A percentile compares a stretch with the other conserved stretches of the same genome.
Evolutionary conservation across 2,113 vertebrate genomes (phyloP).

Genomic region (Scatophagus argus): DNA sequence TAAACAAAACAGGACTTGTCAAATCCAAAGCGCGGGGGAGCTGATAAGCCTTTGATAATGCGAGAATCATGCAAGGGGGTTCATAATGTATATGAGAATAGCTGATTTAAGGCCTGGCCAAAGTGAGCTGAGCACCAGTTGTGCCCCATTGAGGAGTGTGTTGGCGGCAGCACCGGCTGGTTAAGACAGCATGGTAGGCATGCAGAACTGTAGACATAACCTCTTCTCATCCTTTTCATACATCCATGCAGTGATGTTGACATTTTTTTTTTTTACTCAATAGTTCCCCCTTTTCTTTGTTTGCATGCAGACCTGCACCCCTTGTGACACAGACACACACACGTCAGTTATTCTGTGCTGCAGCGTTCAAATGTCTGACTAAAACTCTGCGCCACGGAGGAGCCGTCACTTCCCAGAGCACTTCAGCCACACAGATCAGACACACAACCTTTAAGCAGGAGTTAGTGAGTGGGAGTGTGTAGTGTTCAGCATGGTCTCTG

Average conservation of each 20-base stretch:
- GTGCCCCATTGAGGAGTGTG: slow-evolving; percentile 45
- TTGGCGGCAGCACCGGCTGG: slow-evolving; percentile 26
- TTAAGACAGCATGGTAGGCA: slow-evolving; percentile 50
- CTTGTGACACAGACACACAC: slow-evolving; percentile 30
- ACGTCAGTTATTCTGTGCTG: slow-evolving; percentile 20
- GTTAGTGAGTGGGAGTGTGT: slow-evolving; percentile 33
- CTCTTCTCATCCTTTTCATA: slow-evolving; percentile 35
- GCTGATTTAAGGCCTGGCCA: slow-evolving; percentile 9
- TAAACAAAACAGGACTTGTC: slow-evolving; percentile 37
- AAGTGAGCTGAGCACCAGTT: slow-evolving; percentile 47
- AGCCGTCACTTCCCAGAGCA: slow-evolving; percentile 60
- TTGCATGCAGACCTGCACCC: slow-evolving; percentile 62
- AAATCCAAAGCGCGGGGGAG: slow-evolving; percentile 38
- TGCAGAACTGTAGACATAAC: slow-evolving; percentile 57
- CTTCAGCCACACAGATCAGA: slow-evolving; percentile 54
- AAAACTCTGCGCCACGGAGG: slow-evolving; percentile 81
- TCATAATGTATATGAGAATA: neutral
- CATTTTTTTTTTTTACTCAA: neutral
- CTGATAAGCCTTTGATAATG: slow-evolving; percentile 35
- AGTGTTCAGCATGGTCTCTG: slow-evolving; percentile 28
- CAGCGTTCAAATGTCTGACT: slow-evolving; percentile 56
- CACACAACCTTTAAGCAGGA: slow-evolving; percentile 15
- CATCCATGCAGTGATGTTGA: slow-evolving; percentile 68
- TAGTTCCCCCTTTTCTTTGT: neutral
- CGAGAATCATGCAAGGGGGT: slow-evolving; percentile 6